Evolutionary conservation across 92 coral and sea anemone genomes (phyloP), one percentile per base, ranked within the genome.

Genomic region (Palythoa caribaeorum): DNA sequence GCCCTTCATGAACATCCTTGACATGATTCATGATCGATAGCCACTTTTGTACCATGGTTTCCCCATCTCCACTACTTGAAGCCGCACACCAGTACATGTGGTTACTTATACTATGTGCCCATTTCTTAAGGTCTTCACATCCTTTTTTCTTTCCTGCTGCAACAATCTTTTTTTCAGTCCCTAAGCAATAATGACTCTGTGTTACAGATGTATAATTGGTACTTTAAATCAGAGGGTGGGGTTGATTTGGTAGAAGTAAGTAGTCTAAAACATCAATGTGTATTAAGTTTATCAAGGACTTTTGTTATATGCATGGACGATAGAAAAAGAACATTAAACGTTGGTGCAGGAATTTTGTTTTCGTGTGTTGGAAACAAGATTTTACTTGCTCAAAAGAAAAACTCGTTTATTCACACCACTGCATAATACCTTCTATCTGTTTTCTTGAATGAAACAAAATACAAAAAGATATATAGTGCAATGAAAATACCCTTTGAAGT

Each of bases 71-170:
- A 1, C 53, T 12, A 36, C 71, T 55, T 36, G 79, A 71, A n/a
- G 78, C 71, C 3, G 88, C 79, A 13, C 79, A 71, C 88, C 88
- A 84, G 69, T 84, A 84, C 78, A 71, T 51, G 48, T 84, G 88
- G 76, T 84, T 84, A 17, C 69, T 71, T 51, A 71, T 84, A 40
- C 70, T 71, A 10, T 84, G 77, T 15, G 65, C 50, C 79, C 88
- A 84, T 19, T 84, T 20, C 21, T n/a, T 39, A 1, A 84, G 47
- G 15, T 48, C 55, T n/a, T 71, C 79, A 19, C 88, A 84, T 12
- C 68, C 80, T 28, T 71, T 84, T 55, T 84, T 74, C 69, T 84
- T 71, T 0, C 78, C 78, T 7, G 87, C 68, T 38, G 78, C 51
- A 2, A 71, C 66, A 10, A 77, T 77, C 21, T 77, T 77, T 19